Evolutionary conservation across 92 coral and sea anemone genomes (phyloP).

Genomic region (Siderastrea radians): DNA sequence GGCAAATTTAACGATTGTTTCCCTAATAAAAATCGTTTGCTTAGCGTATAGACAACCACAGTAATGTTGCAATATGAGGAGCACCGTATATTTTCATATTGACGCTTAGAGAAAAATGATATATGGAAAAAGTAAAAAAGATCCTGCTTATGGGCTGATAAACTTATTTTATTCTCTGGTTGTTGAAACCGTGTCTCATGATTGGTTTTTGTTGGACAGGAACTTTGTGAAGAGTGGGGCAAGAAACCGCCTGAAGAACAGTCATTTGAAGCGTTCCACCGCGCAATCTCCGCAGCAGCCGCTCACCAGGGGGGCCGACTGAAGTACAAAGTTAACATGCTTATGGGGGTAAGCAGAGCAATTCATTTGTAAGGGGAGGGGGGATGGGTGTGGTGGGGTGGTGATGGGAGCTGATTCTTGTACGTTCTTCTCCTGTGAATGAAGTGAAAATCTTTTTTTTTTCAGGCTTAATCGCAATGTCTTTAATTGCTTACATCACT

Average conservation of each 20-base stretch:
- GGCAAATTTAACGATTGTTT: no score
- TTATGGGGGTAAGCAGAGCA: slow-evolving; percentile 76
- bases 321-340: slow-evolving; percentile 89
- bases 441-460: no score
- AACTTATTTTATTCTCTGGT: neutral
- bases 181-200: no score
- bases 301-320: slow-evolving; percentile 91
- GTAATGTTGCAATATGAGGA: no score
- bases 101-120: no score
- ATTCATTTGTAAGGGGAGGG: neutral
- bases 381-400: neutral
- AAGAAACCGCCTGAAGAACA: slow-evolving; percentile 90
- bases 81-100: no score
- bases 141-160: neutral
- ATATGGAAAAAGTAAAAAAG: neutral
- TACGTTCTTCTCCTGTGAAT: no score
- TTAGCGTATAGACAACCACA: no score
- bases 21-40: no score
- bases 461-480: no score
- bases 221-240: slow-evolving; percentile 92
- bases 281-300: slow-evolving; percentile 93
- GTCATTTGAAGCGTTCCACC: slow-evolving; percentile 91
- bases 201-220: slow-evolving; percentile 45
- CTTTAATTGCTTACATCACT: no score
- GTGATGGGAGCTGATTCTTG: no score